Base-by-base conservation (phyloP, 2,888 invertebrate genomes). In the Folsomia candida region DNA sequence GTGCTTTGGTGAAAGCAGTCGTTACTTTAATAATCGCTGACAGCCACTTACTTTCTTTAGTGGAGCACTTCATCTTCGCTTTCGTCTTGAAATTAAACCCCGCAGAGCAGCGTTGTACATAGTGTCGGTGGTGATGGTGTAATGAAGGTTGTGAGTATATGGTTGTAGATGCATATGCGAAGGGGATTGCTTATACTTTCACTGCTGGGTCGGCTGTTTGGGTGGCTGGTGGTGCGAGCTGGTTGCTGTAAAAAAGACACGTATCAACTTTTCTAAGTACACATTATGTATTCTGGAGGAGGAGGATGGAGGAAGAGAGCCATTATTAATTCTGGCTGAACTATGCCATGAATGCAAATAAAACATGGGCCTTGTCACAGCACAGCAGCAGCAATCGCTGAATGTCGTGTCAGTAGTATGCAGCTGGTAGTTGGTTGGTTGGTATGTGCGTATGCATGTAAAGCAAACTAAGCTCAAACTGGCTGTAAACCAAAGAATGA, bases 311-410 rank as follows among this genome's bases (percentile, higher is more conserved):
- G 20, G 54, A 54, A 54, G 54, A 20, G 20, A 29, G 62, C 29
- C 29, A 69, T 64, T 70, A 70, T 70, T 70, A 70, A 70, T 70
- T 70, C 58, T 28, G 59, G 54, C 59, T 69, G 69, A 69, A 69
- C 69, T 70, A 67, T 70, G 70, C 67, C 67, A 66, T 54, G 62
- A 70, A 67, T 67, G 37, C 29, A 61, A 70, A 70, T 70, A 70
- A 70, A 70, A 70, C 65, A 70, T 61, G 67, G 54, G 51, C 58
- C 37, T 63, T 51, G n/a, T 47, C 57, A n/a, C 28, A 59, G 59
- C 27, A 58, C 9, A 47, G 47, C 47, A 47, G 47, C 9, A 47
- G n/a, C n/a, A n/a, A n/a, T n/a, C n/a, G n/a, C n/a, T n/a, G n/a
- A n/a, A n/a, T n/a, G n/a, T n/a, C n/a, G 37, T 9, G 37, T 37